Base-by-base conservation (phyloP, 2,797 vertebrate species). In the Meriones psammophilus region DNA sequence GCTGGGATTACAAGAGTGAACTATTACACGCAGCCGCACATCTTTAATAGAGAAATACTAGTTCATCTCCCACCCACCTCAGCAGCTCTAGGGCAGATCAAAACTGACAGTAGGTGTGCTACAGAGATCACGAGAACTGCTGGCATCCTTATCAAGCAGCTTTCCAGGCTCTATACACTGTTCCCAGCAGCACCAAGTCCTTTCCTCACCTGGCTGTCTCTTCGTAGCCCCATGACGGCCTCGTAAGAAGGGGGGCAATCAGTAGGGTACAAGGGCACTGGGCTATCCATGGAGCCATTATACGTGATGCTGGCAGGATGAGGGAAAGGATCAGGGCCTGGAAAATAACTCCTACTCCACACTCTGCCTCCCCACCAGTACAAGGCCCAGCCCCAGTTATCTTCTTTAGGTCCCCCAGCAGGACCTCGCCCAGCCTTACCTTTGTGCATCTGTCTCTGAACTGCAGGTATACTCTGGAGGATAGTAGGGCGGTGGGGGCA, bases 281-380 rank as follows among this genome's bases (percentile, higher is more conserved):
- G 99, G 95, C 99, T 99, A 98, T 99, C 99, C 99, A 99, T 99
- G 92, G 99, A 99, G 85, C 99, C 99, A 0, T 99, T 99, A 96
- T 99, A 99, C 8, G 99, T 99, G 98, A 99, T 99, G 97, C 99
- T 99, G 97, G 0, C 0, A 91, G 54, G 92, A 90, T 10, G 30
- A 83, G 4, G 60, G 56, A 88, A 54, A 68, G 1, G 7, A 30
- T 96, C 42, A 95, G 42, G 69, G 84, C 54, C 81, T 68, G 73
- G 76, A 54, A 84, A 42, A 50, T 8, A 79, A 46, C 24, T 85
- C 50, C n/a, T 50, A 0, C 66, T 36, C 46, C 64, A 58, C 74
- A 30, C 77, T 74, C 30, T 69, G 60, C 56, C 73, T 60, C 83
- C 85, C 33, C 83, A 60, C 2, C 30, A 8, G 4, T 8, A 84